Percentiles rank a stretch among this genome's conserved stretches.
phyloP scores from a whole-genome alignment of 2,797 vertebrate species.

The Microctenopoma steveboyesi region DNA sequence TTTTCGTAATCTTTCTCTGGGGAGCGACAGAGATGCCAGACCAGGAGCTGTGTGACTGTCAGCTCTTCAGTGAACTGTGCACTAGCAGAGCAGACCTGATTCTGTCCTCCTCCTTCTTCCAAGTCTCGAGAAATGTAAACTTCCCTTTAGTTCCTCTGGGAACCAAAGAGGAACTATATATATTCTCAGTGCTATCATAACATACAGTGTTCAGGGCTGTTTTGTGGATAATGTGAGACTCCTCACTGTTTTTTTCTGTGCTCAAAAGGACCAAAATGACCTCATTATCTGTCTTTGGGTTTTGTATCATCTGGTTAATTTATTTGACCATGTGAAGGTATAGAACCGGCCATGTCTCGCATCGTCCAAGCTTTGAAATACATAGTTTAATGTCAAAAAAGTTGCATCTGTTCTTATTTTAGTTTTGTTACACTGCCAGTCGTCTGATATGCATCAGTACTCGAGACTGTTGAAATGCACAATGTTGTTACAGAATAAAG shows the following conservation, averaged over 20 bases:
- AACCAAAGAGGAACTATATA: conserved; percentile 15
- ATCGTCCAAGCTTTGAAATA: conserved; percentile 1
- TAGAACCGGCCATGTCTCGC: conserved; percentile 13
- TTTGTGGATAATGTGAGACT: conserved; percentile 10
- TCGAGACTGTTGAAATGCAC: conserved; percentile 9
- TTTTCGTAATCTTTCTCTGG: conserved; percentile 42
- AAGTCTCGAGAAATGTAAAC: conserved; percentile 36
- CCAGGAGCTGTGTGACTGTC: conserved; percentile 41
- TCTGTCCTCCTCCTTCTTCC: conserved; percentile 38
- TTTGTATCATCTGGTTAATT: background rate
- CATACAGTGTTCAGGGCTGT: conserved; percentile 3
- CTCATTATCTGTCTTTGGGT: background rate
- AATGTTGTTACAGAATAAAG: conserved; percentile 53
- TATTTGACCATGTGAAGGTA: conserved; percentile 7
- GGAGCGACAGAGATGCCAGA: conserved; percentile 25
- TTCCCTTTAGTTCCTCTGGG: conserved; percentile 18
- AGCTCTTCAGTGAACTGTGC: conserved; percentile 49
- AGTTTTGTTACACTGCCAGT: conserved; percentile 25
- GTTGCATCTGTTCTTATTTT: conserved; percentile 16
- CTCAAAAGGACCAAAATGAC: conserved; percentile 13
- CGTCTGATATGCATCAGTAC: conserved; percentile 6
- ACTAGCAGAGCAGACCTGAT: conserved; percentile 48
- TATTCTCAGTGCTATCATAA: conserved; percentile 30
- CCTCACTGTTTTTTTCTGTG: conserved; percentile 5
- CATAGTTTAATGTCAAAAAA: conserved; percentile 38